phyloP scores from a whole-genome alignment of 1,140 invertebrate genomes.

The Cotesia glomerata region DNA sequence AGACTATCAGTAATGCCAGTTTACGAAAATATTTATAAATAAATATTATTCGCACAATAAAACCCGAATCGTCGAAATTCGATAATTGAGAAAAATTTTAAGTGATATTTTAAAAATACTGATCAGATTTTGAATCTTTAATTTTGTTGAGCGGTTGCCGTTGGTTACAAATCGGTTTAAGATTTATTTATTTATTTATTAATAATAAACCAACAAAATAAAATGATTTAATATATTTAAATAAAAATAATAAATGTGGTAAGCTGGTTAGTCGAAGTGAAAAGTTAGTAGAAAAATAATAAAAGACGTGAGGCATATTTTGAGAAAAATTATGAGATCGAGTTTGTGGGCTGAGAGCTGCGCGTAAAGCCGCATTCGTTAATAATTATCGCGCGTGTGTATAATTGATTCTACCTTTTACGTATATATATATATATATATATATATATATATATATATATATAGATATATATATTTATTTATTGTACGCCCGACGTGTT shows the following conservation, averaged over 20 bases:
- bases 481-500: background rate
- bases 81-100: too few species aligned
- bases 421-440: too few species aligned
- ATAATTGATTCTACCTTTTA: background rate
- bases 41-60: background rate
- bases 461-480: too few species aligned
- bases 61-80: background rate
- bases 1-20: too few species aligned
- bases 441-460: too few species aligned
- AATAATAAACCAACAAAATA: background rate
- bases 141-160: constrained; percentile 2
- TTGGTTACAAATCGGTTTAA: background rate
- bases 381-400: constrained; percentile 7
- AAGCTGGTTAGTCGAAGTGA: background rate
- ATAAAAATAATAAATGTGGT: background rate
- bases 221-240: background rate
- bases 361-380: constrained; percentile 44
- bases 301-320: background rate
- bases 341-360: constrained; percentile 55
- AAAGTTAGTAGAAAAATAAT: constrained; percentile 1
- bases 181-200: background rate
- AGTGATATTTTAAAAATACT: background rate
- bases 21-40: too few species aligned
- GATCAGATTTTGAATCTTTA: background rate
- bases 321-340: constrained; percentile 51